phyloP scores from a whole-genome alignment of 2,113 vertebrate species.

The Phoxinus phoxinus region DNA sequence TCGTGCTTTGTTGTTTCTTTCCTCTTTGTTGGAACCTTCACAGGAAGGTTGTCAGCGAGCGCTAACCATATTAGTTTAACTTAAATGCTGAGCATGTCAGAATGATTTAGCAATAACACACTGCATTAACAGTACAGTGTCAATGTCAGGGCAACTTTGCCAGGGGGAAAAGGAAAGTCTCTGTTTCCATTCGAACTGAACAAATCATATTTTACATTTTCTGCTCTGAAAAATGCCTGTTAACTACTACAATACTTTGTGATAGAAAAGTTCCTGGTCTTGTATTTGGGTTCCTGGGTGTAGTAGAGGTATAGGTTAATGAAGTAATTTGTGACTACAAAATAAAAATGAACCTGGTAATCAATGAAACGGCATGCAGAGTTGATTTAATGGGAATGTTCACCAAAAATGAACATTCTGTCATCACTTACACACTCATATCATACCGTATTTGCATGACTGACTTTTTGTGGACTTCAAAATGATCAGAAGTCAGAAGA shows the following conservation, averaged over 20 bases:
- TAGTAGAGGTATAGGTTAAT: background rate
- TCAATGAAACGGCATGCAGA: background rate
- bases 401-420: background rate
- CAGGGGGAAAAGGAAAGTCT: constrained; percentile 6
- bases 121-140: constrained; percentile 6
- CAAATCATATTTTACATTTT: constrained; percentile 18
- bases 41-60: background rate
- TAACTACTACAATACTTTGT: background rate
- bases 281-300: background rate
- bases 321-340: background rate
- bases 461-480: background rate
- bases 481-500: background rate
- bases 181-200: constrained; percentile 13
- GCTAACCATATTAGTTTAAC: constrained; percentile 17
- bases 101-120: constrained; percentile 31
- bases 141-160: constrained; percentile 35
- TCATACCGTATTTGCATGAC: background rate
- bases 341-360: background rate
- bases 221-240: background rate
- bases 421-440: background rate
- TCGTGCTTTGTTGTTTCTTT: constrained; percentile 30
- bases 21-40: constrained; percentile 17
- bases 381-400: background rate
- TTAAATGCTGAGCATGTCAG: constrained; percentile 17
- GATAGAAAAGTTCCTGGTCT: background rate